A percentile compares a stretch with the other conserved stretches of the same genome.
Evolutionary conservation across 2,113 vertebrate genomes (phyloP).

Genomic region (Heterocephalus glaber): DNA sequence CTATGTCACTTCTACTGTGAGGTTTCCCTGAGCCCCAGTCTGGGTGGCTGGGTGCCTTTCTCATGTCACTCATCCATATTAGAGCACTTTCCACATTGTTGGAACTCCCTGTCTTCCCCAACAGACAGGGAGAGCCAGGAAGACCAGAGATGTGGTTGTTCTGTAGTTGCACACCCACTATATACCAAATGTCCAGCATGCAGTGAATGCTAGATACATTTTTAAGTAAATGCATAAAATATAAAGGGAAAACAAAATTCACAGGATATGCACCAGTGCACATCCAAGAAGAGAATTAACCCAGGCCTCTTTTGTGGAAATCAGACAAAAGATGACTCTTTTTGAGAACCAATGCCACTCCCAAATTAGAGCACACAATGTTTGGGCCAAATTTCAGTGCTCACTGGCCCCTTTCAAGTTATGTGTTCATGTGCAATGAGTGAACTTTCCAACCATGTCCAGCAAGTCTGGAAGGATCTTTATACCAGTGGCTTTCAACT

Average conservation of each 20-base stretch:
- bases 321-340: background rate
- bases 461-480: background rate
- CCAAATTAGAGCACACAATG: background rate
- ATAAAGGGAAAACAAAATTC: conserved; percentile 6
- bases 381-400: background rate
- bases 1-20: background rate
- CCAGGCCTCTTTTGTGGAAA: background rate
- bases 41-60: background rate
- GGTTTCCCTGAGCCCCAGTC: background rate
- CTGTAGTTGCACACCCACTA: background rate
- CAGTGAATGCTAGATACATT: background rate
- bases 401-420: background rate
- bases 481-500: background rate
- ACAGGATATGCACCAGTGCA: background rate
- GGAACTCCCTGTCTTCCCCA: background rate
- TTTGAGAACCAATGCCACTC: background rate
- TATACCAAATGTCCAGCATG: background rate
- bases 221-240: conserved; percentile 14
- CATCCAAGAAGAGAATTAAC: background rate
- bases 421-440: background rate
- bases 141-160: background rate
- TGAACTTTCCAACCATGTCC: background rate
- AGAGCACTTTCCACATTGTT: background rate
- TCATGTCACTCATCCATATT: fast-evolving
- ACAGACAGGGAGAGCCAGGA: background rate